Conservation (phyloP, 2,888 invertebrate species). For the Prostheceraeus crozeri region DNA sequence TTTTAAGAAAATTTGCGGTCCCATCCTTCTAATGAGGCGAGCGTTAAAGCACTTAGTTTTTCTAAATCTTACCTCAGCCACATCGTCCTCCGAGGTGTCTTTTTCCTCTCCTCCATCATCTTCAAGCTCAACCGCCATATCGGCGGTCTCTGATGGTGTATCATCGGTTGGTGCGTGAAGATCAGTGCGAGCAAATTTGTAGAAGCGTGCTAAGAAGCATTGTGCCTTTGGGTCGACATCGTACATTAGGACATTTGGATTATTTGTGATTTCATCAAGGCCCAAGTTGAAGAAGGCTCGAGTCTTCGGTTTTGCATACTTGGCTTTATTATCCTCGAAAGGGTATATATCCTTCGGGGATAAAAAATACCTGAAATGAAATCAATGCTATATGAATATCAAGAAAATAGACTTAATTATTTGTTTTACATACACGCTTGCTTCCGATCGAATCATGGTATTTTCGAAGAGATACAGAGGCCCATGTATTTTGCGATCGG, state of each 20-base stretch:
- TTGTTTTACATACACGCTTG: too few relatives aligned
- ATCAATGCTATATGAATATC: too few relatives aligned
- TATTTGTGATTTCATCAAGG: conserved; percentile 75
- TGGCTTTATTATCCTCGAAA: conserved; percentile 72
- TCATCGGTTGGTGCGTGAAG: neutral
- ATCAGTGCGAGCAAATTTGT: conserved; percentile 6
- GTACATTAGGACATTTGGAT: conserved; percentile 54
- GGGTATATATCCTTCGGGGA: conserved; percentile 77
- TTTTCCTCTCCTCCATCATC: neutral
- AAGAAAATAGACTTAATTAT: too few relatives aligned
- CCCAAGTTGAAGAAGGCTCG: conserved; percentile 65
- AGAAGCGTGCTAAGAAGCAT: conserved; percentile 8
- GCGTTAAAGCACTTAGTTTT: too few relatives aligned
- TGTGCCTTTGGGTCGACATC: conserved; percentile 18
- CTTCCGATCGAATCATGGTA: too few relatives aligned
- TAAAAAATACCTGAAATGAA: conserved; percentile 65
- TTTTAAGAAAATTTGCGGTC: too few relatives aligned
- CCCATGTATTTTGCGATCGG: too few relatives aligned
- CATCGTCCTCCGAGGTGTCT: neutral
- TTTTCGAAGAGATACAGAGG: too few relatives aligned
- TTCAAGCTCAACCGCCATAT: neutral
- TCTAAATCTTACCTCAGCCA: too few relatives aligned
- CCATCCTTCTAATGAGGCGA: too few relatives aligned
- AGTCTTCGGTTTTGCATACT: conserved; percentile 67
- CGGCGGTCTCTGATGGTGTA: neutral